Conservation (phyloP, 1,140 invertebrate species). For the Euwallacea fornicatus region DNA sequence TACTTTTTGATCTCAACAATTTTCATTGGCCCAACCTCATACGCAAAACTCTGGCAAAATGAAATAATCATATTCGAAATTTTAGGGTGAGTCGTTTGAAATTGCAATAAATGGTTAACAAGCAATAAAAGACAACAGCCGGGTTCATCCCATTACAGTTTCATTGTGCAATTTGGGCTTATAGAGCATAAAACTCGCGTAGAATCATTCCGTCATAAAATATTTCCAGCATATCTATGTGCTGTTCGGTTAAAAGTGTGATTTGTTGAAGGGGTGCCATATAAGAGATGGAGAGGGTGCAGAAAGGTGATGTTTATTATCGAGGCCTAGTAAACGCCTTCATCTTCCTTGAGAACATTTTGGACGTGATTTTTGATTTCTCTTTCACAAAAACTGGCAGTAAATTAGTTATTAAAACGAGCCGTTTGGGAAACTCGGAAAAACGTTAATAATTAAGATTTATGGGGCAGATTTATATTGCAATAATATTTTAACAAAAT, state of each 20-base stretch:
- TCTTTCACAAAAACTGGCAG: no score
- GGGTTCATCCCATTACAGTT: constrained; percentile 11
- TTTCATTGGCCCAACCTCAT: background rate
- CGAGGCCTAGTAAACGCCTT: no score
- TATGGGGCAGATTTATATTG: no score
- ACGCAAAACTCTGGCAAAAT: background rate
- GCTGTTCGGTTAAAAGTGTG: background rate
- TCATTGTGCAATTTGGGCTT: constrained; percentile 11
- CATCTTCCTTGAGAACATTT: no score
- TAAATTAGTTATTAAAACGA: no score
- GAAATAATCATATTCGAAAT: constrained; percentile 1
- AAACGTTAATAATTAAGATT: no score
- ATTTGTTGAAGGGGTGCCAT: background rate
- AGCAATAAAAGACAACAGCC: constrained; percentile 13
- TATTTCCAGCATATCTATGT: background rate
- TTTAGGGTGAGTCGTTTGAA: constrained; percentile 1
- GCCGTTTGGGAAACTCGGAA: no score
- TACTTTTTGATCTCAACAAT: no score
- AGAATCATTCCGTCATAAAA: constrained; percentile 3
- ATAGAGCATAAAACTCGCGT: constrained; percentile 1
- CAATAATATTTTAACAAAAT: no score
- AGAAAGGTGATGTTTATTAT: no score
- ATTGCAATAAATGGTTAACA: constrained; percentile 14
- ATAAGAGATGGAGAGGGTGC: no score
- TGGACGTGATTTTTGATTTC: no score